Evolutionary conservation across 2,797 vertebrate genomes (phyloP), one percentile per base, ranked within the genome.

Genomic region (Falco concolor): DNA sequence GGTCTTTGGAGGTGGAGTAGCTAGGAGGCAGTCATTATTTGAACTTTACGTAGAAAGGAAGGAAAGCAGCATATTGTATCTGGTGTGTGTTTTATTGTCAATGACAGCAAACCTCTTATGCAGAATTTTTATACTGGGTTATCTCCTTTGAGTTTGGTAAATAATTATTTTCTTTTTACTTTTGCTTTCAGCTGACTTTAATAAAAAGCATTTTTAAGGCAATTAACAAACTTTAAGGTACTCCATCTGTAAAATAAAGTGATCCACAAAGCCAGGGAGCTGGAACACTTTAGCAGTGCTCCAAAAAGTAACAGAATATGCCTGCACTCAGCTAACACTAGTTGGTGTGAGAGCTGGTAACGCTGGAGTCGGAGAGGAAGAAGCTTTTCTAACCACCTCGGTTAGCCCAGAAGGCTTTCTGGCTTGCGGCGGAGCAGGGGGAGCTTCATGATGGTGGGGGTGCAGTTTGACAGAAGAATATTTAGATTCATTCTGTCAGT

Each of bases 401-500:
- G 36, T 61, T 23, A 86, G 67, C 90, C 89, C 90, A 56, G 74
- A 32, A 74, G 86, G 77, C 56, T 82, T 86, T 73, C 74, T 75
- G 73, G 70, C 61, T 74, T 9, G 50, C 5, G 2, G 45, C 4
- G 1, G 85, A 84, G 69, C 65, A 23, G 23, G 32, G 73, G 44
- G 45, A 76, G 67, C 65, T 75, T 81, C 2, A 8, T 38, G 63
- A 32, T 80, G 70, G 80, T 90, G 85, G 82, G 53, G 87, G 56
- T 91, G 84, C 67, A 60, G 56, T 64, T 74, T 90, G 88, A 85
- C 93, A 87, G 84, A 63, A 44, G 93, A 91, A 45, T 89, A 91
- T 87, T 95, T 67, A 42, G 74, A 60, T 74, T 82, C 22, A 19
- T 90, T 93, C 79, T 93, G 91, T 90, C 91, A 70, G 74, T 91